A percentile compares a stretch with the other conserved stretches of the same genome.
These are phyloP conservation scores for Polypterus bichir DNA, from an alignment of 2,113 vertebrate species.

Conservation along the genomic window DNA sequence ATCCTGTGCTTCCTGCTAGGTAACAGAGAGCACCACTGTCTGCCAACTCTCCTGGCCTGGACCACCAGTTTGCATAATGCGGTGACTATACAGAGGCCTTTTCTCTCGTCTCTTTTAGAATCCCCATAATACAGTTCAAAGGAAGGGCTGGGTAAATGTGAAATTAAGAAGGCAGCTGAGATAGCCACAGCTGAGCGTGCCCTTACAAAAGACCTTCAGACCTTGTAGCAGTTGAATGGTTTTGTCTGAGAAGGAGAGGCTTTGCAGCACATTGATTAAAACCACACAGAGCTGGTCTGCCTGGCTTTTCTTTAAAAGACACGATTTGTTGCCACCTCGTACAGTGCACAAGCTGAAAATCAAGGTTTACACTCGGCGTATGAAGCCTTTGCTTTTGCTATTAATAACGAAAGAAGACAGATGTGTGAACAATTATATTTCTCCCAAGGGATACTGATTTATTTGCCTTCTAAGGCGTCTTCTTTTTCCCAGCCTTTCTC, in stretches of 20 bases:
- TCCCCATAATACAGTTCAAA: conserved; percentile 1
- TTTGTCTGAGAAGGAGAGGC: conserved; percentile 11
- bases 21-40: conserved; percentile 6
- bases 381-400: no score
- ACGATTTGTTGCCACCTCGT: no score
- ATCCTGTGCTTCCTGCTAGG: neutral
- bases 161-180: neutral
- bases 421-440: no score
- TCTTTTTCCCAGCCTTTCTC: no score
- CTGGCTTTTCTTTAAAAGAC: no score
- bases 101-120: neutral
- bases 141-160: neutral
- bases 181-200: neutral
- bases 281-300: no score
- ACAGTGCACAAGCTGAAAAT: no score
- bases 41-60: conserved; percentile 9
- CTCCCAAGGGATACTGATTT: no score
- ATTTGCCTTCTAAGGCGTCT: no score
- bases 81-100: conserved; percentile 2
- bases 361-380: no score
- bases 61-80: conserved; percentile 11
- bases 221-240: neutral
- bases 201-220: conserved; percentile 9
- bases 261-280: neutral
- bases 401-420: no score